A percentile compares a stretch with the other conserved stretches of the same genome.
Conservation (phyloP, 1,140 invertebrate species). For the Melitaea cinxia region DNA sequence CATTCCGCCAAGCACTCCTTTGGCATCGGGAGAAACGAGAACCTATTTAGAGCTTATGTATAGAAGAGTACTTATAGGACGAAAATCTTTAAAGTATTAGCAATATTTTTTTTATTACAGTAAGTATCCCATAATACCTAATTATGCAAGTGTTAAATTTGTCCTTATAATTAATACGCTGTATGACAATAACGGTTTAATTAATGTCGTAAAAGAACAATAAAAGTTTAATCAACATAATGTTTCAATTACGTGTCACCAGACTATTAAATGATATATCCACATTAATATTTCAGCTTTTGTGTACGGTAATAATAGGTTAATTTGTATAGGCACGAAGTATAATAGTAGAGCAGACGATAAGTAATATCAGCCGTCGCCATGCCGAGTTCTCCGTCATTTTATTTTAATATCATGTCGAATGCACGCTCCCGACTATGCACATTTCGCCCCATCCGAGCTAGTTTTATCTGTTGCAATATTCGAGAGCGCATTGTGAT, state of each 20-base stretch:
- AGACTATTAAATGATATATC: constrained; percentile 14
- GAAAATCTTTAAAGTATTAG: constrained; percentile 34
- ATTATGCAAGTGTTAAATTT: background rate
- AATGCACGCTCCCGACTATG: constrained; percentile 59
- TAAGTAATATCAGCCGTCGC: constrained; percentile 51
- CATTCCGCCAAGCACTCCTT: constrained; percentile 55
- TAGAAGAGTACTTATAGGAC: constrained; percentile 40
- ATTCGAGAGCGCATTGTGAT: constrained; percentile 67
- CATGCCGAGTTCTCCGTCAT: constrained; percentile 46
- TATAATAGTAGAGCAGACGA: constrained; percentile 49
- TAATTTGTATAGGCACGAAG: constrained; percentile 46
- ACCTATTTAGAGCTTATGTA: constrained; percentile 58
- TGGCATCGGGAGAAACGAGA: constrained; percentile 51
- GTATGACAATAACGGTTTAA: background rate
- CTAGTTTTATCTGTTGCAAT: constrained; percentile 56
- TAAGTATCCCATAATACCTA: background rate
- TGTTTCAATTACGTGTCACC: constrained; percentile 13
- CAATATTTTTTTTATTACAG: constrained; percentile 3
- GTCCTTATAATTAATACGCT: background rate
- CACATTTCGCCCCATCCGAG: constrained; percentile 50
- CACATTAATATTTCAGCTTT: constrained; percentile 21
- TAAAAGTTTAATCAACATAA: constrained; percentile 9
- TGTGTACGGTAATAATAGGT: constrained; percentile 42
- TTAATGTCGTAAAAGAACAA: constrained; percentile 3
- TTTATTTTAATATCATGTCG: constrained; percentile 71